Base-by-base conservation (phyloP, 2,888 invertebrate genomes). In the Polymixis lichenea region DNA sequence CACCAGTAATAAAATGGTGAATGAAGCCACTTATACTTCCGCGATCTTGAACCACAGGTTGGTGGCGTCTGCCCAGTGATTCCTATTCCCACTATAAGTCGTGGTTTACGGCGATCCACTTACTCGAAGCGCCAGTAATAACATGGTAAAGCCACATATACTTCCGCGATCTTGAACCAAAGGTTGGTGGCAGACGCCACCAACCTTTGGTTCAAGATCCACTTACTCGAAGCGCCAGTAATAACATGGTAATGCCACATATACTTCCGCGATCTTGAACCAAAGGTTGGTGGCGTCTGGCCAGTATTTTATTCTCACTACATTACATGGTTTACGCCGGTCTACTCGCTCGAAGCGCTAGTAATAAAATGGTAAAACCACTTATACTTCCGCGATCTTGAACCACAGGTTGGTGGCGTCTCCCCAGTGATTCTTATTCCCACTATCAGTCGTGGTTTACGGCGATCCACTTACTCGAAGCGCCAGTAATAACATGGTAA, bases 321-420 rank as follows among this genome's bases (percentile, higher is more conserved):
- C 19, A 19, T 19, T 28, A 60, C 60, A 28, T 28, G 60, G 19
- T 19, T 19, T 56, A 56, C 3, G 56, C 3, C 17, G 8, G 55
- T 55, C 55, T 19, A 55, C 38, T 38, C 38, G 38, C 22, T 55
- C 55, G n/a, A 56, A n/a, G 17, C 25, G 3, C 25, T 19, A 95
- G 95, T 93, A 94, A 95, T 95, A 96, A 96, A 96, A 95, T 95
- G 25, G 8, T 3, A 17, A 25, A 56, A 15, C 17, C 5, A 13
- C 43, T 13, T 46, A 13, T 11, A 46, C 11, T 11, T 17, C 58
- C 1, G 1, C 17, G 17, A 25, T 25, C 17, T 58, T 17, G 2
- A 58, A 58, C 25, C 17, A n/a, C 25, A 58, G 58, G 62, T 38
- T 38, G 62, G 19, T 8, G n/a, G 5, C 11, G 17, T 1, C 62